phyloP scores from a whole-genome alignment of 2,797 vertebrate species.

The Zenarchopterus dispar region DNA sequence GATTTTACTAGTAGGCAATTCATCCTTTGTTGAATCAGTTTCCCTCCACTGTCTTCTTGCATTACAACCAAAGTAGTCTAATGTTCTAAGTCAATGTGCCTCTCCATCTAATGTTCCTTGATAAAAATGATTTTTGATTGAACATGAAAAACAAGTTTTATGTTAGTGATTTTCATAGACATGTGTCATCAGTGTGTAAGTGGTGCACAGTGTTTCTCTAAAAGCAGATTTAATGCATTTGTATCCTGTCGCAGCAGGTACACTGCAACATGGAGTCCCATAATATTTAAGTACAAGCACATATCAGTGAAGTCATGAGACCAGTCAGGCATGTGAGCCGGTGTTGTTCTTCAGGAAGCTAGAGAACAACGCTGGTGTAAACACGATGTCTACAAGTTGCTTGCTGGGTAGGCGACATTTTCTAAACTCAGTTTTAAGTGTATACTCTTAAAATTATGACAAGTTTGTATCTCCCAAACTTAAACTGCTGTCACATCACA shows the following conservation, averaged over 20 bases:
- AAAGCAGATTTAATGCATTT: slow-evolving; percentile 22
- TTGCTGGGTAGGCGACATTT: slow-evolving; percentile 9
- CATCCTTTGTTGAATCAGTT: slow-evolving; percentile 31
- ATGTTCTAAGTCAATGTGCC: slow-evolving; percentile 31
- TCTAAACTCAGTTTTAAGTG: slow-evolving; percentile 37
- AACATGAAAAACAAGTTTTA: slow-evolving; percentile 7
- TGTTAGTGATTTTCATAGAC: slow-evolving; percentile 9
- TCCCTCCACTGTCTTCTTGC: slow-evolving; percentile 17
- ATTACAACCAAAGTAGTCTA: slow-evolving; percentile 42
- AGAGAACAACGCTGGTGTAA: slow-evolving; percentile 48
- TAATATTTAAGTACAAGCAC: slow-evolving; percentile 11
- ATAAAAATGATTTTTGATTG: slow-evolving; percentile 9
- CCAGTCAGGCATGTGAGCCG: slow-evolving; percentile 25
- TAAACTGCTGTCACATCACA: slow-evolving; percentile 48
- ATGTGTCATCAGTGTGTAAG: not conserved
- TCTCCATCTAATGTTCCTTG: slow-evolving; percentile 21
- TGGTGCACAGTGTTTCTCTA: slow-evolving; percentile 3
- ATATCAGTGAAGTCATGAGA: slow-evolving; percentile 21
- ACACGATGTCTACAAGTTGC: slow-evolving; percentile 37
- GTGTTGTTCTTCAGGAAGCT: slow-evolving; percentile 47
- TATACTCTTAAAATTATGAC: slow-evolving; percentile 10
- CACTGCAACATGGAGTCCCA: slow-evolving; percentile 5
- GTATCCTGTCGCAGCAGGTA: slow-evolving; percentile 15
- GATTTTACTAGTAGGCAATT: slow-evolving; percentile 46
- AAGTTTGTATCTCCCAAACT: slow-evolving; percentile 16